phyloP scores from a whole-genome alignment of 2,797 vertebrate species.

The Pterois miles region DNA sequence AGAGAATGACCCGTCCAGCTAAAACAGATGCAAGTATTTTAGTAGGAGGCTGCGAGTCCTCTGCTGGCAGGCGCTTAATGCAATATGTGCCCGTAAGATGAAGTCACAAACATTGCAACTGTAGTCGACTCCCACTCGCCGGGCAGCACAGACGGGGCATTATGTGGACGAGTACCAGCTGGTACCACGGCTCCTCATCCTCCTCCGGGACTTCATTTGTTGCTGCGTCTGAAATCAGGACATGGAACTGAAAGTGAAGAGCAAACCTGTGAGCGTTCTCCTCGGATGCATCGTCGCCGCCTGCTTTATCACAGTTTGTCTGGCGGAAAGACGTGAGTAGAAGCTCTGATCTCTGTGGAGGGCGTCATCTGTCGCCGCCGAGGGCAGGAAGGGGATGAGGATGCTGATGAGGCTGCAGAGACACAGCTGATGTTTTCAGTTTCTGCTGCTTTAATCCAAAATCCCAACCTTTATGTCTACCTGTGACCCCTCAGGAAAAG shows the following conservation, averaged over 20 bases:
- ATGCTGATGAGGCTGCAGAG: constrained; percentile 8
- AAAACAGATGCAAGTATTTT: constrained; percentile 84
- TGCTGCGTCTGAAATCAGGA: constrained; percentile 68
- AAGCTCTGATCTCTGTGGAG: constrained; percentile 1
- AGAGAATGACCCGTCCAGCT: constrained; percentile 53
- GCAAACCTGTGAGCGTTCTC: constrained; percentile 65
- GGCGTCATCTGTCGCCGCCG: neutral
- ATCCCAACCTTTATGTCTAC: neutral
- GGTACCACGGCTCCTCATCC: constrained; percentile 82
- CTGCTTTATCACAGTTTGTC: constrained; percentile 58
- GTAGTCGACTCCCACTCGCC: constrained; percentile 84
- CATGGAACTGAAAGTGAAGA: constrained; percentile 78
- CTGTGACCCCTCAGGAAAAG: neutral
- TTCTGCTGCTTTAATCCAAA: neutral
- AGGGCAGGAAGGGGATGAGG: neutral
- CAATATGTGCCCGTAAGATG: constrained; percentile 81
- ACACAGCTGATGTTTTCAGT: neutral
- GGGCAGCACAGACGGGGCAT: constrained; percentile 82
- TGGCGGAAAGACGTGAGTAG: constrained; percentile 81
- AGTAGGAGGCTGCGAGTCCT: constrained; percentile 79
- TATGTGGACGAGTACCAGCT: constrained; percentile 86
- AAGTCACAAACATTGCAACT: constrained; percentile 85
- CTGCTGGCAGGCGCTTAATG: constrained; percentile 74
- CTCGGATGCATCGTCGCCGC: constrained; percentile 56
- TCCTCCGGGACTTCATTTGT: constrained; percentile 77